Evolutionary conservation across 2,113 vertebrate genomes (phyloP), one percentile per base, ranked within the genome.

Genomic region (Empidonax traillii): DNA sequence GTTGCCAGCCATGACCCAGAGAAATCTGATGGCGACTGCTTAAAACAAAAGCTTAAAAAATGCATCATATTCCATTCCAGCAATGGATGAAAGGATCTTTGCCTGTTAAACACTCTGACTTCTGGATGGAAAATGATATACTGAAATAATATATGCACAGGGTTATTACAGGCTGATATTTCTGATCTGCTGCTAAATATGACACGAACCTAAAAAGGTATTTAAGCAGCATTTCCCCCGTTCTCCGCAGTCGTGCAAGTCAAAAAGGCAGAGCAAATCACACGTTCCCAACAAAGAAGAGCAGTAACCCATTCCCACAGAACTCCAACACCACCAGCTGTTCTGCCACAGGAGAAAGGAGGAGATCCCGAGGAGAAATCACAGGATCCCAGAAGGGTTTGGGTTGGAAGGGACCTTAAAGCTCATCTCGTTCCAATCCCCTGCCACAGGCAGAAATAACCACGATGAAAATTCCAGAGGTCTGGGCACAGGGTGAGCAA

Each of bases 271-370:
- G 31, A 47, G 23, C 47, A 18, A 71, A 55, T 33, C 12, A 33
- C 43, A 66, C 0, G 0, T 8, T 8, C 7, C 2, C 3, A 33
- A 28, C 12, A 3, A 41, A 28, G 19, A 61, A 33, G 12, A 35
- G 35, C 21, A 30, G 47, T 3, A 27, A n/a, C 23, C 35, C 33
- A 14, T 5, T 61, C 49, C 85, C 71, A 69, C 20, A 49, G 4
- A 68, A 35, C 20, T 44, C 35, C 0, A 2, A 46, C 30, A 31
- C 0, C 58, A 13, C 18, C 21, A 46, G 62, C 14, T 67, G 15
- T 9, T 89, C 56, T 53, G 56, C 75, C 55, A 25, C 46, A 2
- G 14, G 25, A 15, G 49, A 51, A 51, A 51, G 49, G 49, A 27
- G 49, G 8, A 52, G 51, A 28, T 52, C 4, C 6, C 8, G 4